phyloP scores from a whole-genome alignment of 2,113 vertebrate species.

The Eclectus roratus region DNA sequence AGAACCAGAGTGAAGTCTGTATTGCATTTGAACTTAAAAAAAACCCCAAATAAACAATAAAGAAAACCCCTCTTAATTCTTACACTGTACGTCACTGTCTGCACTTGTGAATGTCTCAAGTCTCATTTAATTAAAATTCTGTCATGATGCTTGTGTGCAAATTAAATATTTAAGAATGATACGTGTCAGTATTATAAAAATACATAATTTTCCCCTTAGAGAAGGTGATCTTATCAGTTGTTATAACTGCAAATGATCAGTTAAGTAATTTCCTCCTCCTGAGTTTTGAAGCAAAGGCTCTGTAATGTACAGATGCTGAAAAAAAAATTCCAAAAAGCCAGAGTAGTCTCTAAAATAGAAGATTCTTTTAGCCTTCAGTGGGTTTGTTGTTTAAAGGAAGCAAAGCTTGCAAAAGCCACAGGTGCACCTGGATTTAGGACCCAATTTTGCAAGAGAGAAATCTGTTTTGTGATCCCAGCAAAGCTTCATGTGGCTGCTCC shows the following conservation, averaged over 20 bases:
- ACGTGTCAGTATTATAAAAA: neutral
- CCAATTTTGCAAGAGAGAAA: neutral
- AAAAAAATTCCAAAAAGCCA: neutral
- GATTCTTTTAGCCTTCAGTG: neutral
- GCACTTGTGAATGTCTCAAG: neutral
- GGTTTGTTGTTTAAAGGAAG: neutral
- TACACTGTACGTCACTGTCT: fast-evolving
- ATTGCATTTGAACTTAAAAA: neutral
- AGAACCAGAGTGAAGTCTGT: neutral
- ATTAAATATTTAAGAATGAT: neutral
- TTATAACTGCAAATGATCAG: neutral
- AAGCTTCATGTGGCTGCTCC: fast-evolving
- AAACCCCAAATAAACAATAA: neutral
- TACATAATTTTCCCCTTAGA: neutral
- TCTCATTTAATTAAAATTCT: neutral
- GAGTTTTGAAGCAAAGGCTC: neutral
- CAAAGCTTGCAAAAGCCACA: neutral
- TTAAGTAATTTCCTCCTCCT: neutral
- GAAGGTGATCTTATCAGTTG: neutral
- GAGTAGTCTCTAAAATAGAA: neutral
- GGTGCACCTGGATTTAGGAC: neutral
- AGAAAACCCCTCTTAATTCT: neutral
- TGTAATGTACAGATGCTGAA: neutral
- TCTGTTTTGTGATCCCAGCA: neutral
- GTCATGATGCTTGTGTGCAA: neutral